Conservation (phyloP, 2,797 vertebrate species). For the Spheniscus humboldti region DNA sequence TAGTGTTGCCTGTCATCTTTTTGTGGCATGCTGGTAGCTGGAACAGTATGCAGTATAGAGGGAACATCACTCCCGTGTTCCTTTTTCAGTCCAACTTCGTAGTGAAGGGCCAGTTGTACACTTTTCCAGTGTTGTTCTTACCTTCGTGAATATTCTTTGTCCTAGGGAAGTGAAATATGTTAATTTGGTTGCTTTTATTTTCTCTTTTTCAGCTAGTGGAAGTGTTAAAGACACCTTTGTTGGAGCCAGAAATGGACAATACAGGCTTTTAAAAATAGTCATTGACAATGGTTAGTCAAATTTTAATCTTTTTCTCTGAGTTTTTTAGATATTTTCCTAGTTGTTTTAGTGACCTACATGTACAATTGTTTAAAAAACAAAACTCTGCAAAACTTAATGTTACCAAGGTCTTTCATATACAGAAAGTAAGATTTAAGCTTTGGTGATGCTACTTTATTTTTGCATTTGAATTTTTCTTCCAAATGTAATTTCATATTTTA, state of each 20-base stretch:
- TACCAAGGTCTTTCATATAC: not conserved
- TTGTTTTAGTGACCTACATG: not conserved
- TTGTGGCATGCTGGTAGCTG: not conserved
- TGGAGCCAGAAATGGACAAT: constrained; percentile 87
- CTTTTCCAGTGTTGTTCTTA: not conserved
- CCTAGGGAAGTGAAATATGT: not conserved
- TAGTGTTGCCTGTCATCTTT: not conserved
- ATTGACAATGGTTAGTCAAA: constrained; percentile 89
- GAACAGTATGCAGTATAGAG: not conserved
- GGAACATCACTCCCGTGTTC: not conserved
- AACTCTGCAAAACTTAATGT: not conserved
- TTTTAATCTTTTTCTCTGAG: not conserved
- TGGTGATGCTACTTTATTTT: not conserved
- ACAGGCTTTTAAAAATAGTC: constrained; percentile 89
- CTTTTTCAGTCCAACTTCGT: not conserved
- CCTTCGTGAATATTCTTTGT: not conserved
- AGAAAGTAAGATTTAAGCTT: not conserved
- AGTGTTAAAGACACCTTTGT: constrained; percentile 91
- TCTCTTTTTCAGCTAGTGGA: constrained; percentile 80
- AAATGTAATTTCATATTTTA: not conserved
- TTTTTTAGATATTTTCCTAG: not conserved
- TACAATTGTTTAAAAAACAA: not conserved
- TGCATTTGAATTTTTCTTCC: not conserved
- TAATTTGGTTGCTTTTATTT: constrained; percentile 19
- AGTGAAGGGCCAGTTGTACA: not conserved